A percentile compares a stretch with the other conserved stretches of the same genome.
Conservation (phyloP, 1,140 invertebrate species). For the Oncopodura yosiiana region DNA sequence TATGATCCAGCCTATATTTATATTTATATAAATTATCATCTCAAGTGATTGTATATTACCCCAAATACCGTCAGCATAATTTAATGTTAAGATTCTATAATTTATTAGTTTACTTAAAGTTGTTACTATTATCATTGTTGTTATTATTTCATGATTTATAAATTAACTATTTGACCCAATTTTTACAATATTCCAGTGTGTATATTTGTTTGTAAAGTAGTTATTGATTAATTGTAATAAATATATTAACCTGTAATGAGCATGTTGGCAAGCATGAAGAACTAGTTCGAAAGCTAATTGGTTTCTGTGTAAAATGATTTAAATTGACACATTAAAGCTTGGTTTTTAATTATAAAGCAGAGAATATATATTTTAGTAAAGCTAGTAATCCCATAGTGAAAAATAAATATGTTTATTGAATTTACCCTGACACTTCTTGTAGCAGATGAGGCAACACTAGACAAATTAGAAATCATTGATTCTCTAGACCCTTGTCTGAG, state of each 20-base stretch:
- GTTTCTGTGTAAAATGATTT: conserved; percentile 13
- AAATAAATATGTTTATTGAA: not conserved
- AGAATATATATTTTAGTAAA: not conserved
- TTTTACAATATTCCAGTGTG: no score
- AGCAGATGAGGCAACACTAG: conserved; percentile 51
- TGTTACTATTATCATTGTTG: no score
- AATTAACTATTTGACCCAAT: no score
- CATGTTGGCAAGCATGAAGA: conserved; percentile 24
- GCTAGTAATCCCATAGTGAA: not conserved
- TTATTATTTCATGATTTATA: no score
- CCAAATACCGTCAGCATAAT: no score
- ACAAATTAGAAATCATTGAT: conserved; percentile 61
- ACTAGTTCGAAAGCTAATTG: not conserved
- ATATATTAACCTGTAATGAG: conserved; percentile 24
- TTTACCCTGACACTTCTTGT: conserved; percentile 44
- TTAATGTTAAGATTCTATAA: no score
- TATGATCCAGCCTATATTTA: no score
- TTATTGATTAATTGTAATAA: no score
- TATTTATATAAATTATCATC: no score
- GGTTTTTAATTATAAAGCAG: not conserved
- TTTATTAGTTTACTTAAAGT: no score
- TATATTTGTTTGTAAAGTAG: no score
- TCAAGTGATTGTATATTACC: no score
- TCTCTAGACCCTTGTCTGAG: conserved; percentile 70
- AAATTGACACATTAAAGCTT: not conserved